Percentiles rank a stretch among this genome's conserved stretches.
Evolutionary conservation across 2,113 vertebrate species (phyloP).

Genomic region (Neotoma lepida): DNA sequence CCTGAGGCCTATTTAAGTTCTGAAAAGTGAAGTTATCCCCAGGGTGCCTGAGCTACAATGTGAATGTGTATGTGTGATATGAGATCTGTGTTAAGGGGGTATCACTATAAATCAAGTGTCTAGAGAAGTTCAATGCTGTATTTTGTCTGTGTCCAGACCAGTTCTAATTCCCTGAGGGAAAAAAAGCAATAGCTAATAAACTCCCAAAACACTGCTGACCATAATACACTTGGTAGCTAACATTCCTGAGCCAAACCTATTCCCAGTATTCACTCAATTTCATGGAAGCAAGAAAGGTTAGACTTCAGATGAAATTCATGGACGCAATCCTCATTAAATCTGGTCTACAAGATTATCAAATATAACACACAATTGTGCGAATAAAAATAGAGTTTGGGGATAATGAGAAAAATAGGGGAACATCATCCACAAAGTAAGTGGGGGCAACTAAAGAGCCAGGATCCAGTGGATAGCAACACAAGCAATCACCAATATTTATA

Average conservation of each 20-base stretch:
- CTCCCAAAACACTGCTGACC: not conserved
- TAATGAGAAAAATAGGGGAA: not conserved
- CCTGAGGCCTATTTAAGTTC: slow-evolving; percentile 1
- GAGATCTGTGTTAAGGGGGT: not conserved
- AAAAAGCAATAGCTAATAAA: not conserved
- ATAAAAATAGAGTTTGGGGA: not conserved
- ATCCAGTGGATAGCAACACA: not conserved
- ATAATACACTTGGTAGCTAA: not conserved
- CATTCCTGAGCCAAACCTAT: not conserved
- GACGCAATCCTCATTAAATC: not conserved
- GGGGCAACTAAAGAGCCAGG: not conserved
- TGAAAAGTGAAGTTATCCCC: not conserved
- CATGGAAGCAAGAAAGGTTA: not conserved
- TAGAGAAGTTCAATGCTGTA: not conserved
- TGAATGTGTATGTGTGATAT: not conserved
- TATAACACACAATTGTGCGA: not conserved
- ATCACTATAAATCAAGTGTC: not conserved
- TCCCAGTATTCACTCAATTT: not conserved
- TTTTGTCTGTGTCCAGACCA: slow-evolving; percentile 43
- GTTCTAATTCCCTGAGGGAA: not conserved
- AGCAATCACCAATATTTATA: not conserved
- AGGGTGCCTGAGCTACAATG: not conserved
- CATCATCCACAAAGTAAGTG: not conserved
- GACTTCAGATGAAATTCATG: slow-evolving; percentile 13
- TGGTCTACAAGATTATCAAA: slow-evolving; percentile 2